Percentiles rank a stretch among this genome's conserved stretches.
Conservation (phyloP, 2,113 vertebrate genomes). For the Peromyscus leucopus region DNA sequence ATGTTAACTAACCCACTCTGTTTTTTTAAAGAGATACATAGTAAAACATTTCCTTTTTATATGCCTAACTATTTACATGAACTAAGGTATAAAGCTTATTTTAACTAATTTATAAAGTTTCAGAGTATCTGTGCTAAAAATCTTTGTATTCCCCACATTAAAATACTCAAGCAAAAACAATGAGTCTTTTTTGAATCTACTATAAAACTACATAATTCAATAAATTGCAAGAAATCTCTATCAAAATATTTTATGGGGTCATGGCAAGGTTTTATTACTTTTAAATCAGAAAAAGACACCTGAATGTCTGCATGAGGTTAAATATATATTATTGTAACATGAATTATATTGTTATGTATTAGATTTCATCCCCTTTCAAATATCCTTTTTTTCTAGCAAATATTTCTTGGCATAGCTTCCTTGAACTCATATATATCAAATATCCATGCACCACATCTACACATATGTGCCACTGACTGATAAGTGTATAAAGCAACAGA, state of each 20-base stretch:
- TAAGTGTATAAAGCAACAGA: neutral
- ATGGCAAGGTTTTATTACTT: constrained; percentile 47
- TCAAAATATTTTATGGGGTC: constrained; percentile 32
- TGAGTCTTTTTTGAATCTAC: neutral
- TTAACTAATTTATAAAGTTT: constrained; percentile 21
- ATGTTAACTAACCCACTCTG: neutral
- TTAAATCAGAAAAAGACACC: constrained; percentile 60
- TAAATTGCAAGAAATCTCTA: constrained; percentile 53
- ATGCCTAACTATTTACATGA: neutral
- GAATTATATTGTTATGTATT: neutral
- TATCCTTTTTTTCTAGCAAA: constrained; percentile 39
- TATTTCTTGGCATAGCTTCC: neutral
- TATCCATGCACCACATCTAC: neutral
- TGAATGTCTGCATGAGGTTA: constrained; percentile 34
- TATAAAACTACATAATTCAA: constrained; percentile 23
- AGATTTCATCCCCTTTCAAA: constrained; percentile 13
- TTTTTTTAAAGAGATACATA: neutral
- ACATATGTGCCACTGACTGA: neutral
- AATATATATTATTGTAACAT: constrained; percentile 2
- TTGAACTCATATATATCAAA: constrained; percentile 40
- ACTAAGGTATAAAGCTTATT: constrained; percentile 1
- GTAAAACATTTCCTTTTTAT: constrained; percentile 5
- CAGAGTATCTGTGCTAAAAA: neutral
- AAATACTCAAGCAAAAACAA: constrained; percentile 27
- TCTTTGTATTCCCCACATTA: neutral